Conservation (phyloP, 2,797 vertebrate genomes). For the Tokudaia tokunoshimensis region DNA sequence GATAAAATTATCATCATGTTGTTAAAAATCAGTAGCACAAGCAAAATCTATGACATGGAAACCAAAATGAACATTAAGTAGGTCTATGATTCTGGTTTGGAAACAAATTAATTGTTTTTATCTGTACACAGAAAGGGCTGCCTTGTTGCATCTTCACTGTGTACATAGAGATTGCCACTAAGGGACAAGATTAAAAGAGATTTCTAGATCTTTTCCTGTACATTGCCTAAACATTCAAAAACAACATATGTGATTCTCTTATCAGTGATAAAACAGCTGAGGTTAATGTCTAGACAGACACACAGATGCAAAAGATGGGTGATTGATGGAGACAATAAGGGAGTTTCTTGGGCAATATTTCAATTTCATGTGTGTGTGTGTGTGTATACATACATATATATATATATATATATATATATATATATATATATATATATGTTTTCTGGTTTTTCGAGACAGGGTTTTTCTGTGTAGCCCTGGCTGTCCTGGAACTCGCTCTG, state of each 20-base stretch:
- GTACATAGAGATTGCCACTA: not conserved
- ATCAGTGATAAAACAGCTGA: not conserved
- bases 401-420: too few relatives aligned
- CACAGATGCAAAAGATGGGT: not conserved
- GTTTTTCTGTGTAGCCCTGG: too few relatives aligned
- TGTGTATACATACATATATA: too few relatives aligned
- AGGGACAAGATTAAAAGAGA: not conserved
- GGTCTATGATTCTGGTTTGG: not conserved
- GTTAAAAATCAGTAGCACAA: not conserved
- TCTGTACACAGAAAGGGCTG: not conserved
- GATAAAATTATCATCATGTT: conserved; percentile 21
- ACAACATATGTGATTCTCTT: not conserved
- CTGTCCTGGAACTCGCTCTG: too few relatives aligned
- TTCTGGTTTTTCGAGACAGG: too few relatives aligned
- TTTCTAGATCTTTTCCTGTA: not conserved
- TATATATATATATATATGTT: too few relatives aligned
- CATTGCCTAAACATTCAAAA: not conserved
- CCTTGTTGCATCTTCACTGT: not conserved
- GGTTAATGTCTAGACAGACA: not conserved
- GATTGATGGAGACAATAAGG: not conserved
- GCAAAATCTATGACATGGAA: not conserved
- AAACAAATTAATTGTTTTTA: not conserved
- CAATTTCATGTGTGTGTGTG: not conserved
- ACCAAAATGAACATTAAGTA: not conserved
- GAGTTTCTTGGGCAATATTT: not conserved